phyloP scores from a whole-genome alignment of 2,888 invertebrate genomes.

The Nemurella pictetii region DNA sequence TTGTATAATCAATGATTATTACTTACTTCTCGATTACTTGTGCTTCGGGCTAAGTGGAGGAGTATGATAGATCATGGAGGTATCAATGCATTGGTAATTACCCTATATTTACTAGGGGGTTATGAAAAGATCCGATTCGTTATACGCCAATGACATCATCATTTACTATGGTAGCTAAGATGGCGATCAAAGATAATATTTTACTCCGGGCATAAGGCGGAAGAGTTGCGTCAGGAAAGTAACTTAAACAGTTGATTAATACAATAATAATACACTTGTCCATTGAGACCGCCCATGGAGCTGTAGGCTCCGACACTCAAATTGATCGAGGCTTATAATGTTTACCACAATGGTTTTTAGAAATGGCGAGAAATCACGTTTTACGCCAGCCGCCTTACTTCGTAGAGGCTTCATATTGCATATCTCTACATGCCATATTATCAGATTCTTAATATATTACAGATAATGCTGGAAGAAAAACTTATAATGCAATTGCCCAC shows the following conservation, averaged over 20 bases:
- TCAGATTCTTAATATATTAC: too few relatives aligned
- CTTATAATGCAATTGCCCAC: background rate
- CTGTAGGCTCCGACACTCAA: background rate
- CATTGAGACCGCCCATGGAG: slow-evolving; percentile 12
- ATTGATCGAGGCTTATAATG: background rate
- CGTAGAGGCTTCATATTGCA: background rate
- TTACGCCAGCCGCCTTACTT: background rate
- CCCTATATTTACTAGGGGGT: slow-evolving; percentile 11
- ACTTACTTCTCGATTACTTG: background rate
- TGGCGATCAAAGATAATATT: slow-evolving; percentile 23
- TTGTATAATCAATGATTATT: background rate
- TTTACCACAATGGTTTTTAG: background rate
- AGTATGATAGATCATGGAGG: background rate
- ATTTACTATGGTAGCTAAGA: slow-evolving; percentile 18
- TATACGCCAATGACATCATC: slow-evolving; percentile 21
- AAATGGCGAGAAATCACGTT: background rate
- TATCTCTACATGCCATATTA: background rate
- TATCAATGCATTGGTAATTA: background rate
- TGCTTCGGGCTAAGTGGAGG: background rate
- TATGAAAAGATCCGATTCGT: slow-evolving; percentile 22
- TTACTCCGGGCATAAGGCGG: slow-evolving; percentile 2
- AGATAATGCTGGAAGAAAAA: background rate
- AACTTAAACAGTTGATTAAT: slow-evolving; percentile 15
- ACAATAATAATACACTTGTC: background rate
- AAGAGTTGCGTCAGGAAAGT: slow-evolving; percentile 4